phyloP scores from a whole-genome alignment of 2,888 invertebrate species.

The Trissoscelio sp. region DNA sequence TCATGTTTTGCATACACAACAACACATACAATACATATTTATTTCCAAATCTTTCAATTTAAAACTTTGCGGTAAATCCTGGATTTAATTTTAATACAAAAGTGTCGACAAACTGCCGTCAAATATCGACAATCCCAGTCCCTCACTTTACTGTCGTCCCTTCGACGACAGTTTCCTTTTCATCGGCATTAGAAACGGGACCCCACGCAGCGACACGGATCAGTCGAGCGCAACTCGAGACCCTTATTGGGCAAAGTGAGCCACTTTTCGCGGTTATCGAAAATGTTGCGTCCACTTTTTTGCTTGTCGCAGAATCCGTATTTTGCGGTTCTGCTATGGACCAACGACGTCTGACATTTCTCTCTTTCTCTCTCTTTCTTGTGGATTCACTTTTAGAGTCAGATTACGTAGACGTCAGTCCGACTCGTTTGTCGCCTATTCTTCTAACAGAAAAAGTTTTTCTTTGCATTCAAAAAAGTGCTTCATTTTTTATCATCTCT shows the following conservation, averaged over 20 bases:
- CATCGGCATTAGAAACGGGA: slow-evolving; percentile 74
- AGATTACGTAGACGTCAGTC: slow-evolving; percentile 70
- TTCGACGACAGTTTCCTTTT: slow-evolving; percentile 76
- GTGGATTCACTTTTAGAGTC: slow-evolving; percentile 66
- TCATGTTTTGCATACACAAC: no score
- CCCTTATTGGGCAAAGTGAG: slow-evolving; percentile 75
- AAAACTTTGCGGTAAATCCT: slow-evolving; percentile 17
- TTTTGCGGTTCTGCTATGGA: slow-evolving; percentile 57
- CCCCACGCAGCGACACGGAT: slow-evolving; percentile 80
- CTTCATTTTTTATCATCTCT: neutral
- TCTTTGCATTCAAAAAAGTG: neutral
- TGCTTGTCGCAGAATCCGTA: slow-evolving; percentile 42
- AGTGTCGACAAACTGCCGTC: slow-evolving; percentile 61
- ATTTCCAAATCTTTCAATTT: neutral
- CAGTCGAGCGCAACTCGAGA: slow-evolving; percentile 76
- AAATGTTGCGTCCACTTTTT: slow-evolving; percentile 75
- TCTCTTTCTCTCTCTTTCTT: slow-evolving; percentile 11
- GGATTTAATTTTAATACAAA: slow-evolving; percentile 48
- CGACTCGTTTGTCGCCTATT: slow-evolving; percentile 65
- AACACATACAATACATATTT: neutral
- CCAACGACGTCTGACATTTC: slow-evolving; percentile 50
- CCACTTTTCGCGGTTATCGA: slow-evolving; percentile 72
- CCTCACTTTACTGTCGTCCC: slow-evolving; percentile 52
- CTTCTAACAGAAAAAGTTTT: slow-evolving; percentile 34
- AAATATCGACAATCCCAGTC: slow-evolving; percentile 46